A percentile compares a stretch with the other conserved stretches of the same genome.
Evolutionary conservation across 1,140 invertebrate genomes (phyloP).

Genomic region (Drosophila azteca): DNA sequence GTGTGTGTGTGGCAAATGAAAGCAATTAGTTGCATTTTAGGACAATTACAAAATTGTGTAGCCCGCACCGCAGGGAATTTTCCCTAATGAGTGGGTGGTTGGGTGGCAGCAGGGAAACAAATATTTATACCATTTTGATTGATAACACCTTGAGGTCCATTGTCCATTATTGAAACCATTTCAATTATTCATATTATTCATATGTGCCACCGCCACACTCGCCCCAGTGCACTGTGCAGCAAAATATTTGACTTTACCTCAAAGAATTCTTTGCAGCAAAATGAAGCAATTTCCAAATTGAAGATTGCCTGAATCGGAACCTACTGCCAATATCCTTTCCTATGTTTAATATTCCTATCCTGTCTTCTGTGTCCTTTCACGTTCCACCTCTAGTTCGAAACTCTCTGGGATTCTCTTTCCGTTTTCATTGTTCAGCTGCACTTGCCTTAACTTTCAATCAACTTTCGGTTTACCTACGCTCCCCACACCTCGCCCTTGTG

Average conservation of each 20-base stretch:
- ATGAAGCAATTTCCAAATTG: too few species aligned
- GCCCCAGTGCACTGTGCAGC: too few species aligned
- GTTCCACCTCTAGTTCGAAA: constrained; percentile 1
- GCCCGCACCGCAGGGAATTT: constrained; percentile 10
- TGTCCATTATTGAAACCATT: not conserved
- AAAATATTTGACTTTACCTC: too few species aligned
- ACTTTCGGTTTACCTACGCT: constrained; percentile 71
- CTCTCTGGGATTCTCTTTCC: constrained; percentile 1
- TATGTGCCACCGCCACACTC: too few species aligned
- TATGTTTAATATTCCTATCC: too few species aligned
- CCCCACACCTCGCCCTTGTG: constrained; percentile 2
- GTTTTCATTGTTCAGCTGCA: constrained; percentile 62
- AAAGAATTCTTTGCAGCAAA: too few species aligned
- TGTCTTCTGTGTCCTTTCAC: too few species aligned
- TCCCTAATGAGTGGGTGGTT: constrained; percentile 7
- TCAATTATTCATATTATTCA: too few species aligned
- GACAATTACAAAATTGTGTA: constrained; percentile 45
- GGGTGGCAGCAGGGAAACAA: constrained; percentile 3
- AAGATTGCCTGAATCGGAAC: too few species aligned
- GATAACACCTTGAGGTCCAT: not conserved
- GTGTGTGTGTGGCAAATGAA: constrained; percentile 56
- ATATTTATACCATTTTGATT: constrained; percentile 19
- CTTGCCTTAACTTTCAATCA: constrained; percentile 72
- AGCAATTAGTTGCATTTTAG: constrained; percentile 71
- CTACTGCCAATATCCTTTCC: not conserved